Evolutionary conservation across 2,888 invertebrate species (phyloP), one percentile per base, ranked within the genome.

Genomic region (Parasteatoda lunata): DNA sequence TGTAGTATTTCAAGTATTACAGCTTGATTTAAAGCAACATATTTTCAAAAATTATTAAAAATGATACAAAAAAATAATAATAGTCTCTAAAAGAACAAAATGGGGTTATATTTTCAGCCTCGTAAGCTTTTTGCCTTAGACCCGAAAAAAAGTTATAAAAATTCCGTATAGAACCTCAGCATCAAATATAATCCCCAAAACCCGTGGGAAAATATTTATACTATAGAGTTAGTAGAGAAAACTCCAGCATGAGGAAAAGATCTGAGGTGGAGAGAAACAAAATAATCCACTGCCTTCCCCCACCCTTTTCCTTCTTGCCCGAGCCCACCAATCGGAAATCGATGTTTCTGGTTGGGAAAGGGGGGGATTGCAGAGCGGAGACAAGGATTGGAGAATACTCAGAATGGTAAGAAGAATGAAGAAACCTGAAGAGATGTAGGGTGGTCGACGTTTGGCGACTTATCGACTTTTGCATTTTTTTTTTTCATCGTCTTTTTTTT

Each of bases 131-230:
- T 64, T 64, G 75, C 64, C 69, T 48, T 15, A 49, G 49, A 72
- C 84, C 72, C 75, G 76, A 80, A 71, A 80, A 71, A 30, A 30
- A 86, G 85, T 80, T 86, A 86, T 86, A 86, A 86, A 86, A 80
- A 52, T 70, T 78, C 47, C 70, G 71, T 68, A 52, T 71, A 52
- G 75, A 45, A 64, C 84, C 68, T 73, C 80, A 72, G 47, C 72
- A 47, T 30, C 77, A 49, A 49, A 54, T 77, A 80, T 86, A 86
- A 86, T 86, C 85, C 85, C 80, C 51, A 86, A 86, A 59, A 76
- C 85, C 85, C 85, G 85, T 86, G 85, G 85, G 85, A 86, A 80
- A 86, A 86, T 86, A 86, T 86, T 85, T 86, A 80, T 86, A 86
- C 85, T 80, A 76, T 80, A 77, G 85, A 77, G 84, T 30, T 75